phyloP scores from a whole-genome alignment of 92 coral and sea anemone species.

The Paragorgia papillata region DNA sequence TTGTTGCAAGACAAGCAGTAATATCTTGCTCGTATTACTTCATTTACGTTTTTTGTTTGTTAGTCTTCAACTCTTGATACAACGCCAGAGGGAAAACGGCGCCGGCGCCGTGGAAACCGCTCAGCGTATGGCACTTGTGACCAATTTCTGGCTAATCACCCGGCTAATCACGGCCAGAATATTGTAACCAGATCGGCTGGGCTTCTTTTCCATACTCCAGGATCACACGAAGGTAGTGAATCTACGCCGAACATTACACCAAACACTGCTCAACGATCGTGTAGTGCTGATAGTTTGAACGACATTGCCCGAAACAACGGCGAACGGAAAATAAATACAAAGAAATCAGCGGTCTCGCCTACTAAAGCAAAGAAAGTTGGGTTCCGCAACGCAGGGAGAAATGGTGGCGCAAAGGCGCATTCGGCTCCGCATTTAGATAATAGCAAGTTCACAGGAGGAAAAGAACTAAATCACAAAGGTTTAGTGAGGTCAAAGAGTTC shows the following conservation, averaged over 20 bases:
- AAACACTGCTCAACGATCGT: conserved; percentile 1
- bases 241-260: background rate
- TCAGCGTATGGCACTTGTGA: conserved; percentile 11
- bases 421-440: background rate
- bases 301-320: background rate
- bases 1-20: background rate
- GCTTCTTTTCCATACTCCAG: conserved; percentile 77
- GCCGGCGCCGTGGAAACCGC: conserved; percentile 22
- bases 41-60: too few species aligned
- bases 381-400: background rate
- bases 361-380: conserved; percentile 1
- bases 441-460: background rate
- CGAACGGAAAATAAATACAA: conserved; percentile 2
- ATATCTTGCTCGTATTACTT: too few species aligned
- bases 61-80: conserved; percentile 7
- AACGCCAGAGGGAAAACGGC: conserved; percentile 14
- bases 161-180: conserved; percentile 32
- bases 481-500: conserved; percentile 26
- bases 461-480: background rate
- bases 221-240: conserved; percentile 57
- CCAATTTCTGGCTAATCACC: background rate
- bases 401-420: conserved; percentile 8
- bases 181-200: conserved; percentile 87
- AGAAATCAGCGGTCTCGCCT: conserved; percentile 25
- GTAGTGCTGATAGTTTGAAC: conserved; percentile 4